Conservation (phyloP, 2,113 vertebrate genomes). For the Tricholaema leucomelas region DNA sequence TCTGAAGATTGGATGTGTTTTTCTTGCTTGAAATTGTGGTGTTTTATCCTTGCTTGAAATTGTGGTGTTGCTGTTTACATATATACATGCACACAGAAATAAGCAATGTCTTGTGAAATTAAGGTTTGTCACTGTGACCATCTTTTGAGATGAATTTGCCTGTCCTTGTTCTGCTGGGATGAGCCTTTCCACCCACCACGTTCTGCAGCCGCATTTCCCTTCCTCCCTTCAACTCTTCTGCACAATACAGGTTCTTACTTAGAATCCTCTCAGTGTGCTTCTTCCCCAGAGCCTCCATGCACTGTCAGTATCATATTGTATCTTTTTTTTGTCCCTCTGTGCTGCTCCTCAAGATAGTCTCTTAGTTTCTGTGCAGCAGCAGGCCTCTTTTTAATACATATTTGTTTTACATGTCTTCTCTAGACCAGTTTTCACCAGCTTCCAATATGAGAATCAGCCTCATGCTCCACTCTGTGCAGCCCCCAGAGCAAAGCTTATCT, state of each 20-base stretch:
- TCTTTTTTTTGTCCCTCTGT: too few relatives aligned
- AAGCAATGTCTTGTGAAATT: background rate
- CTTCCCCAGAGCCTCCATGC: background rate
- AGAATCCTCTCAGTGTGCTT: background rate
- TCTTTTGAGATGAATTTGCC: background rate
- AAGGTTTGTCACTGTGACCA: background rate
- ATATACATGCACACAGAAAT: background rate
- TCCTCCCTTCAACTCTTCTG: background rate
- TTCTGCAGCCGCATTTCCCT: background rate
- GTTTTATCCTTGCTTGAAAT: background rate
- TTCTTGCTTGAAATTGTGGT: background rate
- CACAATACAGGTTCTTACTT: background rate
- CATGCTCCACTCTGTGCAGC: background rate
- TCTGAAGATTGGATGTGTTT: background rate
- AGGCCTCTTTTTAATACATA: background rate
- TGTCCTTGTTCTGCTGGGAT: background rate
- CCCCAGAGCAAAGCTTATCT: conserved; percentile 14
- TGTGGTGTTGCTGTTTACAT: conserved; percentile 3
- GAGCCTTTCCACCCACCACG: background rate
- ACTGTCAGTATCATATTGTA: background rate
- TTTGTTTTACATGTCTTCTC: background rate
- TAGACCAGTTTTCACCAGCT: background rate
- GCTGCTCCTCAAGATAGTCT: background rate
- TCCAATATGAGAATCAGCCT: background rate
- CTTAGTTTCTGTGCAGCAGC: background rate